Percentiles rank a stretch among this genome's conserved stretches.
Conservation (phyloP, 1,140 invertebrate species). For the Aphelenchoides fujianensis region DNA sequence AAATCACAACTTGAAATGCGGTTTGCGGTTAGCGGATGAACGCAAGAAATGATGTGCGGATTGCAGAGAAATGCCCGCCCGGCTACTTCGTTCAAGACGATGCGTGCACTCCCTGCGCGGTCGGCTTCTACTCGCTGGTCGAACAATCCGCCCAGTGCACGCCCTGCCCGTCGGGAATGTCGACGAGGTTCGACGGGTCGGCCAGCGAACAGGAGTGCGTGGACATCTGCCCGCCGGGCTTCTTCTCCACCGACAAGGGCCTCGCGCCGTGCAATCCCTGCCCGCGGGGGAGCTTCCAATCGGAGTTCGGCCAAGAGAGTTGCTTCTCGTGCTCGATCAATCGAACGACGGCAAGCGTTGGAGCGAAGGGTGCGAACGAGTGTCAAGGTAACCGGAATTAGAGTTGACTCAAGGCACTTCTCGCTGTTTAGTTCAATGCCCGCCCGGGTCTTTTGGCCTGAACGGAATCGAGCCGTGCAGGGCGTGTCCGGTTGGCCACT, state of each 20-base stretch:
- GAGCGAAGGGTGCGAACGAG: constrained; percentile 1
- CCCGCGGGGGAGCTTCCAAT: constrained; percentile 24
- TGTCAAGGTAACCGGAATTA: constrained; percentile 23
- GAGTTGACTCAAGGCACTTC: background rate
- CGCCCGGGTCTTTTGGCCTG: background rate
- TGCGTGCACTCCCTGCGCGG: constrained; percentile 18
- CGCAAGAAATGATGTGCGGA: constrained; percentile 19
- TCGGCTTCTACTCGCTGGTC: constrained; percentile 4
- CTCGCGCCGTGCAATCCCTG: constrained; percentile 25
- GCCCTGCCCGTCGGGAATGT: constrained; percentile 19
- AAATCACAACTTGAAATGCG: constrained; percentile 31
- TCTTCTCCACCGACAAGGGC: constrained; percentile 23
- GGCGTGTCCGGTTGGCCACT: constrained; percentile 16
- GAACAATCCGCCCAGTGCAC: constrained; percentile 15
- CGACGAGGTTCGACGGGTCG: constrained; percentile 12
- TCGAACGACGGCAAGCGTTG: background rate
- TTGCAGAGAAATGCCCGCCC: constrained; percentile 30
- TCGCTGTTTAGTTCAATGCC: constrained; percentile 23
- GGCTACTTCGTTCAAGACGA: constrained; percentile 29
- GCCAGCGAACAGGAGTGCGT: constrained; percentile 21
- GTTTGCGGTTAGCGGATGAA: background rate
- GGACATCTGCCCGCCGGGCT: constrained; percentile 16
- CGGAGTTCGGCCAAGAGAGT: constrained; percentile 22
- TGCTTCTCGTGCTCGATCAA: constrained; percentile 17
- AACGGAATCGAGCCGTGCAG: constrained; percentile 17